Evolutionary conservation across 2,113 vertebrate species (phyloP), one percentile per base, ranked within the genome.

Genomic region (Heliornis fulica): DNA sequence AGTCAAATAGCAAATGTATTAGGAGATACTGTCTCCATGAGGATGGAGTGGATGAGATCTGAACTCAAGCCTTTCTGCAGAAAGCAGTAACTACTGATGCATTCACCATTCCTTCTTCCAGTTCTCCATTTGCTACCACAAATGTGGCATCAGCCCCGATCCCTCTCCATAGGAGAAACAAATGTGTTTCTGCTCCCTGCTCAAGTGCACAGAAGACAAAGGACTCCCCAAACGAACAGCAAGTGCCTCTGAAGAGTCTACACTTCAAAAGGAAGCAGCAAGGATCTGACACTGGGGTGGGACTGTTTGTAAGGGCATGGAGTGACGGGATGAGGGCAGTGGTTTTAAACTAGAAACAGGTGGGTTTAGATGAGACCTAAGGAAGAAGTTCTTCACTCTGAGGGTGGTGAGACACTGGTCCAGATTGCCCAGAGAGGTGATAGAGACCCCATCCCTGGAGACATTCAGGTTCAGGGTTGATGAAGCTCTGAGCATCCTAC

Each of bases 151-250:
- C 43, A 79, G 56, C 46, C 4, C 3, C 25, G 16, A 16, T 7
- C 0, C 1, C 48, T 68, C 79, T 71, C 68, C 38, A 8, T 18
- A 29, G 10, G 6, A 76, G 43, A 2, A 4, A 77, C 2, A 0
- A 45, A 59, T 23, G 50, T 10, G 14, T 40, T 79, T 31, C 56
- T 66, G 20, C 63, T 83, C 31, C 36, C n/a, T 79, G n/a, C 38
- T 45, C 25, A 21, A 34, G 14, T 2, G 11, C 50, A 61, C 6
- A 11, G 38, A 57, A 59, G 34, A 59, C 18, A 48, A 25, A 88
- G 51, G 41, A 59, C 65, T 22, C 16, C 21, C 31, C 34, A 57
- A 38, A 70, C 53, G 11, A 79, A 21, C 11, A 83, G 51, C 45
- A 71, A 48, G 25, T 66, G 38, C 11, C 46, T 85, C 56, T 88